Base-by-base conservation (phyloP, 1,140 invertebrate species). In the Littorina saxatilis region DNA sequence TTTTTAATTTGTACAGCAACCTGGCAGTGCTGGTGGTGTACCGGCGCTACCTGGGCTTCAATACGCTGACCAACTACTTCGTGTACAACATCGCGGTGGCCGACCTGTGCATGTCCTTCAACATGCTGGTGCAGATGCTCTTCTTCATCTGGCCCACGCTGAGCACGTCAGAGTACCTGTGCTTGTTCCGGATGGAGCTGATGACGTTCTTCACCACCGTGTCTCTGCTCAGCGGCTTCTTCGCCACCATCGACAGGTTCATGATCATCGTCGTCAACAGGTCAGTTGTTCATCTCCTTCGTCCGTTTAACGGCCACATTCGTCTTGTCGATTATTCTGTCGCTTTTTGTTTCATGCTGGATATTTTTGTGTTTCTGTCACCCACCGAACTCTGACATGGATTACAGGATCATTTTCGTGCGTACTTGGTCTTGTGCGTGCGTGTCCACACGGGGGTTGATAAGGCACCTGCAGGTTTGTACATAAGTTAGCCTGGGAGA, bases 31-130 rank as follows among this genome's bases (percentile, higher is more conserved):
- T 74, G 11, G 20, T 74, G 15, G 72, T 74, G 3, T 74, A 74
- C 72, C 39, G 47, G 27, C 72, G 72, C 13, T 74, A 37, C 72
- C 72, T 74, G 72, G 72, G 72, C 39, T 74, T 74, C 47, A 74
- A 74, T 23, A 50, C 47, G 11, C 72, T 47, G 39, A 74, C 72
- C n/a, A 74, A 74, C 47, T 40, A 47, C 39, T 74, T 74, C 17
- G 72, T 74, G n/a, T 74, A 74, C 47, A 74, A 74, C 39, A 74
- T 74, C 39, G 39, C 72, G 29, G 72, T 29, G 15, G 72, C 47
- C 23, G 72, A 74, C 47, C 47, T 74, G 39, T 74, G 72, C 72
- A 74, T 74, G 72, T 74, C 72, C n/a, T 74, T 74, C 47, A 74
- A 74, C 72, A 74, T 74, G 72, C 39, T 74, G 17, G 39, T 74